Conservation (phyloP, 2,113 vertebrate genomes). For the Myrmecophaga tridactyla region DNA sequence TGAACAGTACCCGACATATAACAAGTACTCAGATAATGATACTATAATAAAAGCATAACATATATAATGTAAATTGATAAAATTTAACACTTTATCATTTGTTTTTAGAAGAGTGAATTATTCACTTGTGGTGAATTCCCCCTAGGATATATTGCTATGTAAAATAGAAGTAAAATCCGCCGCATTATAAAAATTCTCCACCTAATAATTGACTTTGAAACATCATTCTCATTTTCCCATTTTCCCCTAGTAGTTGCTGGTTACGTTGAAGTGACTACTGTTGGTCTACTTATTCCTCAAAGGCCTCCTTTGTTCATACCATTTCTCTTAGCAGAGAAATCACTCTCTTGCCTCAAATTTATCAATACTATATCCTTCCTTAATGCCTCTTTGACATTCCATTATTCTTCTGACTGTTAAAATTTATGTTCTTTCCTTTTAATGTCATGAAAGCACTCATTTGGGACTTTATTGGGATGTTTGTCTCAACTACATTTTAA, state of each 20-base stretch:
- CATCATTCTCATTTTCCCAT: not conserved
- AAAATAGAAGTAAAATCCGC: not conserved
- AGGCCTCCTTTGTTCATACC: not conserved
- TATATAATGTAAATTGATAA: not conserved
- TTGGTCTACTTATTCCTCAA: not conserved
- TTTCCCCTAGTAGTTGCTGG: not conserved
- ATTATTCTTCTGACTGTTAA: not conserved
- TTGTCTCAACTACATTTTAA: slow-evolving; percentile 5
- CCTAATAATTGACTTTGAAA: not conserved
- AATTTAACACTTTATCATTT: not conserved
- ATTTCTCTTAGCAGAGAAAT: slow-evolving; percentile 8
- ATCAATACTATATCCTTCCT: not conserved
- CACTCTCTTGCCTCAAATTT: not conserved
- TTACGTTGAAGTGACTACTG: not conserved
- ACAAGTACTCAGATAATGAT: not conserved
- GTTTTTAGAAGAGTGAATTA: not conserved
- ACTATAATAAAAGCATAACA: not conserved
- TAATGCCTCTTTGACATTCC: not conserved
- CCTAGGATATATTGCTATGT: not conserved
- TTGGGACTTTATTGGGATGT: not conserved
- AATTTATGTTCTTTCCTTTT: not conserved
- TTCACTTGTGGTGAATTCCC: not conserved
- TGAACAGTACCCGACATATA: not conserved
- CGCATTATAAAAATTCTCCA: not conserved
- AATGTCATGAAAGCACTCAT: not conserved